These are phyloP conservation scores for Chaenocephalus aceratus DNA, from an alignment of 2,113 vertebrate genomes.

Conservation along the genomic window DNA sequence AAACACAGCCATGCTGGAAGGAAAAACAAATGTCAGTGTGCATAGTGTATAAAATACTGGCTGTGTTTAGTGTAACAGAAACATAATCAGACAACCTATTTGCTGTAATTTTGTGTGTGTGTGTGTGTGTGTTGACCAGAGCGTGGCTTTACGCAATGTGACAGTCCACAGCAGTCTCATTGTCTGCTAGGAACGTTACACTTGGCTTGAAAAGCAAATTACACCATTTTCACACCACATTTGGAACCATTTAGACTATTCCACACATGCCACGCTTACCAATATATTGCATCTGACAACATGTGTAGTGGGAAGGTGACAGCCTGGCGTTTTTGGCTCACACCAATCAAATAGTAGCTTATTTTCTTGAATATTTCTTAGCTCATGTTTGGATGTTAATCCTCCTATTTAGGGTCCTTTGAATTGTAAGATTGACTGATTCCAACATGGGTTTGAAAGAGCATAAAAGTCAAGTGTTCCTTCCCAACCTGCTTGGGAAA, in stretches of 20 bases:
- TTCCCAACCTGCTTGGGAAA: slow-evolving; percentile 19
- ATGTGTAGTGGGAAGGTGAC: slow-evolving; percentile 45
- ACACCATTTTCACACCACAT: slow-evolving; percentile 68
- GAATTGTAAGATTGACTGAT: slow-evolving; percentile 41
- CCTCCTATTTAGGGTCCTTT: slow-evolving; percentile 40
- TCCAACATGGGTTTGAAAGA: slow-evolving; percentile 22
- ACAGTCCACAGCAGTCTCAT: slow-evolving; percentile 75
- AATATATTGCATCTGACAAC: slow-evolving; percentile 52
- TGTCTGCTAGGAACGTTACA: slow-evolving; percentile 74
- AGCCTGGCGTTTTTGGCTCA: slow-evolving; percentile 56
- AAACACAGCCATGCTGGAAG: slow-evolving; percentile 74
- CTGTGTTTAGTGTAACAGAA: slow-evolving; percentile 69
- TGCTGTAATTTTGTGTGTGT: slow-evolving; percentile 12
- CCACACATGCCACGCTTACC: slow-evolving; percentile 43
- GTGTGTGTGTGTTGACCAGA: slow-evolving; percentile 28
- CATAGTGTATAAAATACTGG: slow-evolving; percentile 42
- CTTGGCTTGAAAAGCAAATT: slow-evolving; percentile 70
- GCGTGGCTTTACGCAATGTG: slow-evolving; percentile 71
- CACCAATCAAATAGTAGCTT: slow-evolving; percentile 28
- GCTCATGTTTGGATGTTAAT: slow-evolving; percentile 45
- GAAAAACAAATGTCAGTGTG: slow-evolving; percentile 37
- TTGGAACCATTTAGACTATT: slow-evolving; percentile 47
- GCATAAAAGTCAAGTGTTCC: slow-evolving; percentile 16
- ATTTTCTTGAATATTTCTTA: slow-evolving; percentile 33
- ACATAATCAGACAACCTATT: slow-evolving; percentile 68